A percentile compares a stretch with the other conserved stretches of the same genome.
phyloP scores from a whole-genome alignment of 2,113 vertebrate species.

The Dolichallabes microphthalmus region DNA sequence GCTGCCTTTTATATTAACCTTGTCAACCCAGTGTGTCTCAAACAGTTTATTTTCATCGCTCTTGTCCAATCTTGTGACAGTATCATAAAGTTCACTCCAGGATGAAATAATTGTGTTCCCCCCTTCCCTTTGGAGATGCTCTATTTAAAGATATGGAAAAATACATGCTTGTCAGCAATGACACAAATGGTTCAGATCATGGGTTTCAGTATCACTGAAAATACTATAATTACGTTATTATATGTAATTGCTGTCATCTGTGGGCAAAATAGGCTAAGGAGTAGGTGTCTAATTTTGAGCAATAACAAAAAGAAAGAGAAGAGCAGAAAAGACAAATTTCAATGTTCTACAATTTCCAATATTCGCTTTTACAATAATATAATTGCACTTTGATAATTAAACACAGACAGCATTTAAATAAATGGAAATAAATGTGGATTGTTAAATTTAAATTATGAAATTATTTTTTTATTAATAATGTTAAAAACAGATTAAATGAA shows the following conservation, averaged over 20 bases:
- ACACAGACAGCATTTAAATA: neutral
- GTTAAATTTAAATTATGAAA: neutral
- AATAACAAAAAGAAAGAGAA: neutral
- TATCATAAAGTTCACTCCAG: slow-evolving; percentile 36
- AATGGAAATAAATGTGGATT: neutral
- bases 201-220: slow-evolving; percentile 3
- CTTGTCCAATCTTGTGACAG: slow-evolving; percentile 40
- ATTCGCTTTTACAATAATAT: neutral
- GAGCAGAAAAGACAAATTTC: neutral
- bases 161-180: slow-evolving; percentile 4
- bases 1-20: slow-evolving; percentile 1
- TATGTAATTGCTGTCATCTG: neutral
- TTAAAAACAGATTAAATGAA: neutral
- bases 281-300: neutral
- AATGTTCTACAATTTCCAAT: neutral
- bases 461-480: neutral
- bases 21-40: neutral
- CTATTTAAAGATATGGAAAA: slow-evolving; percentile 34
- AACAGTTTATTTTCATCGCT: slow-evolving; percentile 4
- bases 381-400: neutral
- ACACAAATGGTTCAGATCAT: slow-evolving; percentile 9
- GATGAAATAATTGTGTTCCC: slow-evolving; percentile 24
- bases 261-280: neutral
- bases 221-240: slow-evolving; percentile 9
- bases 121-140: slow-evolving; percentile 14